A percentile compares a stretch with the other conserved stretches of the same genome.
These are phyloP conservation scores for Diabrotica virgifera DNA, from an alignment of 1,140 invertebrate species.

Conservation along the genomic window DNA sequence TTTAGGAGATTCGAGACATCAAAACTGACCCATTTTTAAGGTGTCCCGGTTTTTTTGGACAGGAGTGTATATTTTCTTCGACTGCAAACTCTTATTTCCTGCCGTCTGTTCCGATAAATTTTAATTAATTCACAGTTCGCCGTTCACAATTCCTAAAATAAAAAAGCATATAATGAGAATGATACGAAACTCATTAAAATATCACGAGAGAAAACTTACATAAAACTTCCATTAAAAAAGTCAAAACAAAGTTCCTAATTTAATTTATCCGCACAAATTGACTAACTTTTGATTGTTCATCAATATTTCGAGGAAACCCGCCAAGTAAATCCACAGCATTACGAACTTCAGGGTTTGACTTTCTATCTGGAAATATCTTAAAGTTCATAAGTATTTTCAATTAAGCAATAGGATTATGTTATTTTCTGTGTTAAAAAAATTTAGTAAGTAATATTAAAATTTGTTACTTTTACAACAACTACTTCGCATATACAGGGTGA, in stretches of 20 bases:
- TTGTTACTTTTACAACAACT: no score
- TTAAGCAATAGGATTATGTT: no score
- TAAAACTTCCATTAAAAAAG: conserved; percentile 3
- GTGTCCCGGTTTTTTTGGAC: no score
- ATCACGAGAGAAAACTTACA: neutral
- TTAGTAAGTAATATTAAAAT: no score
- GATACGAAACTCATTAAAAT: conserved; percentile 1
- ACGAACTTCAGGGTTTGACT: neutral
- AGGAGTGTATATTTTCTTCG: no score
- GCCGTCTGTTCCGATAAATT: neutral
- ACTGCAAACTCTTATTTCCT: neutral
- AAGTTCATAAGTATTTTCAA: no score
- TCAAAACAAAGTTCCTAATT: neutral
- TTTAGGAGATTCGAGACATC: no score
- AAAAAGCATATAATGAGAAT: neutral
- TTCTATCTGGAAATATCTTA: neutral
- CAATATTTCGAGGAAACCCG: neutral
- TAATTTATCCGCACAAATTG: conserved; percentile 1
- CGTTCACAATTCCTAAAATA: neutral
- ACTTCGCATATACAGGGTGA: no score
- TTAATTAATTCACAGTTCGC: neutral
- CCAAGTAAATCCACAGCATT: neutral
- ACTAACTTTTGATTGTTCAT: neutral
- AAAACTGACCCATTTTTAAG: no score
- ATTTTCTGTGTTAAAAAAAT: no score